phyloP scores from a whole-genome alignment of 2,113 vertebrate species.

The Phocoena phocoena region DNA sequence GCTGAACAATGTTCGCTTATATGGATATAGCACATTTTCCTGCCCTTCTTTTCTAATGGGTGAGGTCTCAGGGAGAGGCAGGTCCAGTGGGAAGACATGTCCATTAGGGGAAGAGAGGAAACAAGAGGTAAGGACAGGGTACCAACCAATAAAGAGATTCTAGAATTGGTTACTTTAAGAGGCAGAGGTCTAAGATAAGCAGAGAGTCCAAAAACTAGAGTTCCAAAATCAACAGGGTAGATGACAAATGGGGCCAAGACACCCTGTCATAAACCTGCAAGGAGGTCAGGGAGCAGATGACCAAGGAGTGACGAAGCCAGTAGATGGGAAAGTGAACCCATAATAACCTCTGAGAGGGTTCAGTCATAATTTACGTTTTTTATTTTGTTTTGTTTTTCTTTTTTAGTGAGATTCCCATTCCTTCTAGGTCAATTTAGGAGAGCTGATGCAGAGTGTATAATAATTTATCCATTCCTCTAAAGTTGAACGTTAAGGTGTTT shows the following conservation, averaged over 20 bases:
- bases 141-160: not conserved
- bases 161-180: constrained; percentile 30
- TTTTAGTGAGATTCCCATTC: not conserved
- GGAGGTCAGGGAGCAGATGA: not conserved
- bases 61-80: not conserved
- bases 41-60: not conserved
- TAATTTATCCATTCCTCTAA: not conserved
- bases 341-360: not conserved
- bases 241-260: not conserved
- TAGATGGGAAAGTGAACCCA: not conserved
- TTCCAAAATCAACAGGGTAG: not conserved
- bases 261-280: not conserved
- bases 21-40: not conserved
- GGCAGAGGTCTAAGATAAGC: not conserved
- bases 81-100: not conserved
- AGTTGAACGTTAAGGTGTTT: not conserved
- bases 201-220: not conserved
- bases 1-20: not conserved
- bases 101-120: not conserved
- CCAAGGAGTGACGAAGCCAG: not conserved
- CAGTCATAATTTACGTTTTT: not conserved
- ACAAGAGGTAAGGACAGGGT: not conserved
- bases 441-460: not conserved
- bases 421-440: not conserved
- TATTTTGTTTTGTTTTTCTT: constrained; percentile 14